phyloP scores from a whole-genome alignment of 2,888 invertebrate genomes.

The Conomelus anceps region DNA sequence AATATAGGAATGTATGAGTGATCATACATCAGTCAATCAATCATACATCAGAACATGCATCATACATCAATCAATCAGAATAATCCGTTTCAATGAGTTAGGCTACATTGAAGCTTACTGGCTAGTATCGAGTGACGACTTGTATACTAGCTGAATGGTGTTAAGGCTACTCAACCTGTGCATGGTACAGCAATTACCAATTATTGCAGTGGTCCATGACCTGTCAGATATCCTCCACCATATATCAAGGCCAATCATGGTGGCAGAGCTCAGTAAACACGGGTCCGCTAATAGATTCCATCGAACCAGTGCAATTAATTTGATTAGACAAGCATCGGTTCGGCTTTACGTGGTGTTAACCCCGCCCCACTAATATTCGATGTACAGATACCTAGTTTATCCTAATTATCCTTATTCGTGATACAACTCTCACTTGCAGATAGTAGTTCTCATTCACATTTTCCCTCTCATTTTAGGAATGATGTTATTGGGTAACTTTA shows the following conservation, averaged over 20 bases:
- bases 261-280: no score
- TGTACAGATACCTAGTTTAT: not conserved
- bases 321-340: not conserved
- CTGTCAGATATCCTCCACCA: not conserved
- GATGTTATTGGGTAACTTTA: no score
- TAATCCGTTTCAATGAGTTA: not conserved
- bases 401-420: no score
- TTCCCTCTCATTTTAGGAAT: no score
- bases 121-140: not conserved
- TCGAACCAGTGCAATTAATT: not conserved
- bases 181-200: not conserved
- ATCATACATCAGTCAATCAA: not conserved
- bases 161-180: not conserved
- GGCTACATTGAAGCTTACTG: not conserved
- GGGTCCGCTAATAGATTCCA: not conserved
- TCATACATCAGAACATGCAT: not conserved
- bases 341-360: not conserved
- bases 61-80: not conserved
- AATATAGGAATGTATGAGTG: no score
- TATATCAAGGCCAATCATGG: not conserved
- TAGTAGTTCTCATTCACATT: no score
- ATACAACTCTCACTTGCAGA: no score
- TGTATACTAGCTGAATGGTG: not conserved
- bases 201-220: not conserved
- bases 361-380: not conserved